Evolutionary conservation across 2,888 invertebrate species (phyloP).

Genomic region (Lissonota sp.): DNA sequence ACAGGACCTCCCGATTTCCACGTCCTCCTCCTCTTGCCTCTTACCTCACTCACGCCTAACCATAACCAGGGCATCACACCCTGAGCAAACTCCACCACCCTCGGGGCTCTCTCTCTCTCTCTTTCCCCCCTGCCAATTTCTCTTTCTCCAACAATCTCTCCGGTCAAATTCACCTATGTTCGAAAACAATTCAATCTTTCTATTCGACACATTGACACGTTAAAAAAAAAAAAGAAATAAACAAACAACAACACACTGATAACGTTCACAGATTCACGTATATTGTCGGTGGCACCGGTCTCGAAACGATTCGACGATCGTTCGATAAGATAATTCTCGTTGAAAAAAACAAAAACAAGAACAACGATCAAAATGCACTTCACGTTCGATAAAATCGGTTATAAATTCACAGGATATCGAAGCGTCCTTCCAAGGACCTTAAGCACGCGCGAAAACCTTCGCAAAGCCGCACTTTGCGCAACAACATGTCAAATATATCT

Average conservation of each 20-base stretch:
- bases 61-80: slow-evolving; percentile 82
- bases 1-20: slow-evolving; percentile 65
- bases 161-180: too few species aligned
- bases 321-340: slow-evolving; percentile 17
- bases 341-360: not conserved
- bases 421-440: slow-evolving; percentile 7
- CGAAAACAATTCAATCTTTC: not conserved
- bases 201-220: not conserved
- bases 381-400: slow-evolving; percentile 46
- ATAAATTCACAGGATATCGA: slow-evolving; percentile 24
- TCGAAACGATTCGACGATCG: slow-evolving; percentile 59
- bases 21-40: slow-evolving; percentile 78
- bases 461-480: slow-evolving; percentile 29
- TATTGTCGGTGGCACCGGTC: not conserved
- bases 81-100: slow-evolving; percentile 66
- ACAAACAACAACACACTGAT: not conserved
- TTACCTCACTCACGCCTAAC: slow-evolving; percentile 82
- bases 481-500: slow-evolving; percentile 35
- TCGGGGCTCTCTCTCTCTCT: slow-evolving; percentile 41
- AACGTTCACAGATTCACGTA: slow-evolving; percentile 15
- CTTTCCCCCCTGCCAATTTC: not conserved
- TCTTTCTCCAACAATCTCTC: not conserved
- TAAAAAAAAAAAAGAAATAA: slow-evolving; percentile 22
- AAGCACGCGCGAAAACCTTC: slow-evolving; percentile 22
- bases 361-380: slow-evolving; percentile 44